phyloP scores from a whole-genome alignment of 2,113 vertebrate species.

The Cairina moschata region DNA sequence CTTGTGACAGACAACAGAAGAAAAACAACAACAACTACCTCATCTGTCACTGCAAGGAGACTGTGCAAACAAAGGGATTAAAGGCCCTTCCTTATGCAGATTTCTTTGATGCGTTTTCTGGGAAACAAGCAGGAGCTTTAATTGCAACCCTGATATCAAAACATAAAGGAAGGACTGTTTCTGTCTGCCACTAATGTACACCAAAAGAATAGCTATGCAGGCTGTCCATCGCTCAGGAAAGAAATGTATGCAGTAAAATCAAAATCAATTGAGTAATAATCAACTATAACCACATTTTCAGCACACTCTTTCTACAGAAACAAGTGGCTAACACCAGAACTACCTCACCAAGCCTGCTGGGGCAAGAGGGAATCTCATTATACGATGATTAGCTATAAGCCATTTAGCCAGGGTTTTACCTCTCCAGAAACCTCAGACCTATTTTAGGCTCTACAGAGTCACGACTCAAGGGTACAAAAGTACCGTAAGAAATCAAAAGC shows the following conservation, averaged over 20 bases:
- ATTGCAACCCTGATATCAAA: not conserved
- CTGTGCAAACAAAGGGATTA: not conserved
- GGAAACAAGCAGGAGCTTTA: not conserved
- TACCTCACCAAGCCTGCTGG: not conserved
- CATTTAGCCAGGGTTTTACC: not conserved
- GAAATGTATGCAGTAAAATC: not conserved
- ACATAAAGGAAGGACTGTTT: not conserved
- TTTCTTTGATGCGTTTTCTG: not conserved
- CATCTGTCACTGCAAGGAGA: not conserved
- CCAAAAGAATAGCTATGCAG: not conserved
- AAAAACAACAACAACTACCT: not conserved
- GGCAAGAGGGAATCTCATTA: slow-evolving; percentile 7
- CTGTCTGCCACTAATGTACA: not conserved
- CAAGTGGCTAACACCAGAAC: not conserved
- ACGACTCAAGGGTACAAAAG: not conserved
- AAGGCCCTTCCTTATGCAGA: not conserved
- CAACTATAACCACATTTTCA: not conserved
- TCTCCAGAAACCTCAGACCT: not conserved
- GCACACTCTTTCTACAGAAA: not conserved
- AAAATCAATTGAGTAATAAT: not conserved
- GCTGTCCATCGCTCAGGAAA: not conserved
- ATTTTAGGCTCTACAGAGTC: not conserved
- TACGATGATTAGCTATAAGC: not conserved
- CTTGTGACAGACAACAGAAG: not conserved
- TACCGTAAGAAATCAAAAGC: not conserved